Percentiles rank a stretch among this genome's conserved stretches.
Evolutionary conservation across 2,888 invertebrate genomes (phyloP).

Genomic region (Diplazon laetatorius): DNA sequence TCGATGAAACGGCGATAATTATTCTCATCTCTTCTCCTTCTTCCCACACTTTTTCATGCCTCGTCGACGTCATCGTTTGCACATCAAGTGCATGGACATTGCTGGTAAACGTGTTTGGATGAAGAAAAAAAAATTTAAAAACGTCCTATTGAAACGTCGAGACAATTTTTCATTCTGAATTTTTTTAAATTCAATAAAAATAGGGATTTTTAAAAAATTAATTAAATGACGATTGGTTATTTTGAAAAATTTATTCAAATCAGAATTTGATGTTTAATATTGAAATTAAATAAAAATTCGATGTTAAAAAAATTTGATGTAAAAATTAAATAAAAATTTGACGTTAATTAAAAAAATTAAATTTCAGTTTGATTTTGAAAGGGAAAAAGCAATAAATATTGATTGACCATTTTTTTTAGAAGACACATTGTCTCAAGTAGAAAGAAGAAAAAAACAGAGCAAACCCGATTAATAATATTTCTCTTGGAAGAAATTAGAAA

Average conservation of each 20-base stretch:
- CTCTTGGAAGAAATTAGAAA: neutral
- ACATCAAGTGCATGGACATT: neutral
- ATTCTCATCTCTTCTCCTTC: neutral
- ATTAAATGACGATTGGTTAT: constrained; percentile 16
- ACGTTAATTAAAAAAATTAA: constrained; percentile 2
- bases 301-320: too few relatives aligned
- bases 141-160: neutral
- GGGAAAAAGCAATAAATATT: too few relatives aligned
- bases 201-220: neutral
- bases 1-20: neutral
- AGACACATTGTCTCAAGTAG: too few relatives aligned
- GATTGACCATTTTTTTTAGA: too few relatives aligned
- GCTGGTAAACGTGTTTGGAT: too few relatives aligned
- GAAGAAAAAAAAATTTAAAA: neutral
- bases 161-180: neutral
- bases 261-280: too few relatives aligned
- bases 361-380: too few relatives aligned
- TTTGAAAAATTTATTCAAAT: neutral
- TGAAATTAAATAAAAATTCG: neutral
- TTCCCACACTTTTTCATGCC: neutral
- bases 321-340: constrained; percentile 12
- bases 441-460: neutral
- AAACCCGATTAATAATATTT: neutral
- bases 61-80: neutral
- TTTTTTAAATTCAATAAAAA: neutral